These are phyloP conservation scores for Copidosoma floridanum DNA, from an alignment of 1,140 invertebrate genomes.

Conservation along the genomic window DNA sequence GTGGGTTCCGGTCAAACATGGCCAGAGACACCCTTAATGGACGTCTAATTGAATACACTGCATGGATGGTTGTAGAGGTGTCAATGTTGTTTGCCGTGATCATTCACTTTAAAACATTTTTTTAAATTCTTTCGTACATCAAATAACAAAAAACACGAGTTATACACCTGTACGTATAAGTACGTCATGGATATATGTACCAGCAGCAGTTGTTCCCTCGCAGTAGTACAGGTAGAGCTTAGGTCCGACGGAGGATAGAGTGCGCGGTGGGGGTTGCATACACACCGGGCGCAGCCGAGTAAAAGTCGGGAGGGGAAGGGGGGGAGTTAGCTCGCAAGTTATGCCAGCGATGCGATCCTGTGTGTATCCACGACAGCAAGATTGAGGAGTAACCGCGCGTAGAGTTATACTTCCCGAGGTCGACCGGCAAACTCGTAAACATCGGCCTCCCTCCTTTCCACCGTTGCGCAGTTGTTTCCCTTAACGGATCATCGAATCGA, in stretches of 20 bases:
- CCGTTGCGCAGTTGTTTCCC: constrained; percentile 11
- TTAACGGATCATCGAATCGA: constrained; percentile 19
- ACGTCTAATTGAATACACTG: too few species aligned
- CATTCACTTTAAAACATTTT: too few species aligned
- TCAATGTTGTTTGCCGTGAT: constrained; percentile 25
- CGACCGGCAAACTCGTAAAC: constrained; percentile 43
- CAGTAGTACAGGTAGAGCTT: constrained; percentile 21
- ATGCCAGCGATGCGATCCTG: constrained; percentile 43
- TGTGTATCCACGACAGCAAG: constrained; percentile 47
- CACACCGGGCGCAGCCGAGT: not conserved
- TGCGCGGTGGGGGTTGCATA: constrained; percentile 11
- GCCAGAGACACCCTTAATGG: too few species aligned
- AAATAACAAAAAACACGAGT: too few species aligned
- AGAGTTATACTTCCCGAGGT: constrained; percentile 52
- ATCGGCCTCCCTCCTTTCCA: not conserved
- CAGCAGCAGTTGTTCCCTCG: not conserved
- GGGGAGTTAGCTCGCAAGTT: constrained; percentile 32
- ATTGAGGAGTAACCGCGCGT: constrained; percentile 48
- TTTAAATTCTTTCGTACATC: too few species aligned
- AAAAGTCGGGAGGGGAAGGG: not conserved
- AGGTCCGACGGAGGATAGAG: constrained; percentile 25
- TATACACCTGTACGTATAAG: too few species aligned
- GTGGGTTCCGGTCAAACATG: constrained; percentile 34
- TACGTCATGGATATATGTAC: too few species aligned
- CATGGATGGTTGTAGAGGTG: constrained; percentile 30